Conservation (phyloP, 92 coral and sea anemone species). For the Nematostella vectensis region DNA sequence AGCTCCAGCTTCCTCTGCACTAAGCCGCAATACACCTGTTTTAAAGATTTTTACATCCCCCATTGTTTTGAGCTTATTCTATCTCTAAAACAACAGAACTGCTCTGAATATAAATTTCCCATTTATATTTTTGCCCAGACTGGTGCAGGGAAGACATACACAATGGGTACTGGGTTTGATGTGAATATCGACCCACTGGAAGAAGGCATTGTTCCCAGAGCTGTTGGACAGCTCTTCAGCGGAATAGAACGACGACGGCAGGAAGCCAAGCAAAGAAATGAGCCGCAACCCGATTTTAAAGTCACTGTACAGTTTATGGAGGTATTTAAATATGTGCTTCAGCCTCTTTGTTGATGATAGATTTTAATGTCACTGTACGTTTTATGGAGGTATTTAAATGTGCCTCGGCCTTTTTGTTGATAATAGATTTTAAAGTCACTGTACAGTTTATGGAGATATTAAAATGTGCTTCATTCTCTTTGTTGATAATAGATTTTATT, state of each 20-base stretch:
- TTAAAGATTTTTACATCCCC: too few relatives aligned
- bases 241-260: conserved; percentile 72
- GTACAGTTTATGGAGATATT: conserved; percentile 97
- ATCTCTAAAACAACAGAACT: too few relatives aligned
- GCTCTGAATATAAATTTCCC: too few relatives aligned
- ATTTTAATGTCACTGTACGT: conserved; percentile 54
- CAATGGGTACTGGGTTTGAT: conserved; percentile 99
- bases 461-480: too few relatives aligned
- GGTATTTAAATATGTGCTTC: conserved; percentile 50
- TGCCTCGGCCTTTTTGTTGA: too few relatives aligned
- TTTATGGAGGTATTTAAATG: conserved; percentile 95
- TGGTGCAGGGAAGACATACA: conserved; percentile 95
- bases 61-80: too few relatives aligned
- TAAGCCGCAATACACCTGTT: too few relatives aligned
- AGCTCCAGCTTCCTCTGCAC: too few relatives aligned
- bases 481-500: background rate
- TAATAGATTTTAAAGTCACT: conserved; percentile 63
- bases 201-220: conserved; percentile 92
- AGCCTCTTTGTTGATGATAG: background rate
- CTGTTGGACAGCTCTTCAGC: conserved; percentile 82
- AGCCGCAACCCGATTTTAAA: conserved; percentile 89
- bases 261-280: conserved; percentile 78
- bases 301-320: conserved; percentile 94
- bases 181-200: conserved; percentile 68
- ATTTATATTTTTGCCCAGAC: conserved; percentile 38